A percentile compares a stretch with the other conserved stretches of the same genome.
Conservation (phyloP, 2,113 vertebrate genomes). For the Hydrochoerus hydrochaeris region DNA sequence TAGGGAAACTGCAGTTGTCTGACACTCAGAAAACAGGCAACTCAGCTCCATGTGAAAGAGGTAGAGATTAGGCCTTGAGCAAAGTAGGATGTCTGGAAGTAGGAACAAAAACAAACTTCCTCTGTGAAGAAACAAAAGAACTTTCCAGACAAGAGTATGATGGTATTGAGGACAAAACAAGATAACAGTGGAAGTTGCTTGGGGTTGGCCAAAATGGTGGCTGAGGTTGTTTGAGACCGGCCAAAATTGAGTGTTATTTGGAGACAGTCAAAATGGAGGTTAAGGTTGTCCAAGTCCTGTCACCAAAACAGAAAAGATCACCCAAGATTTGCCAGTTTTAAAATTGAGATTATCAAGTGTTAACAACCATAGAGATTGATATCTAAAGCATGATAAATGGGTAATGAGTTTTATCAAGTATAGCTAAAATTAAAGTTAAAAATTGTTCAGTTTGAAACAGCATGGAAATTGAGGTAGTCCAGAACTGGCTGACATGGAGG, state of each 20-base stretch:
- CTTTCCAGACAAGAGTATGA: constrained; percentile 44
- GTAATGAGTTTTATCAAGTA: neutral
- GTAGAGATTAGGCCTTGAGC: neutral
- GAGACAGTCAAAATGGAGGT: neutral
- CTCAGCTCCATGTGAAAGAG: neutral
- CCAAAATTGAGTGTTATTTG: constrained; percentile 51
- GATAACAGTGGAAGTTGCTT: constrained; percentile 36
- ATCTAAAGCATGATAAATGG: neutral
- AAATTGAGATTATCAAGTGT: constrained; percentile 14
- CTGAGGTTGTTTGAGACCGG: constrained; percentile 6
- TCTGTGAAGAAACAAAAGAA: constrained; percentile 39
- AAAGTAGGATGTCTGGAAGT: constrained; percentile 18
- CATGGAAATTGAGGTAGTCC: neutral
- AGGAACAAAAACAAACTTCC: constrained; percentile 47
- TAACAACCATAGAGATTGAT: neutral
- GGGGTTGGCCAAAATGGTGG: constrained; percentile 4
- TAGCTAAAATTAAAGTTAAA: constrained; percentile 33
- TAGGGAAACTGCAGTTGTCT: constrained; percentile 32
- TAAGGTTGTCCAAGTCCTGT: constrained; percentile 20
- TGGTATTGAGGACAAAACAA: constrained; percentile 17
- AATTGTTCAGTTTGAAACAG: neutral
- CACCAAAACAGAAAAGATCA: constrained; percentile 1
- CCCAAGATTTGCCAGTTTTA: neutral
- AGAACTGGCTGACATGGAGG: neutral
- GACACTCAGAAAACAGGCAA: constrained; percentile 16